These are phyloP conservation scores for Listronotus oregonensis DNA, from an alignment of 1,140 invertebrate genomes.

Conservation along the genomic window DNA sequence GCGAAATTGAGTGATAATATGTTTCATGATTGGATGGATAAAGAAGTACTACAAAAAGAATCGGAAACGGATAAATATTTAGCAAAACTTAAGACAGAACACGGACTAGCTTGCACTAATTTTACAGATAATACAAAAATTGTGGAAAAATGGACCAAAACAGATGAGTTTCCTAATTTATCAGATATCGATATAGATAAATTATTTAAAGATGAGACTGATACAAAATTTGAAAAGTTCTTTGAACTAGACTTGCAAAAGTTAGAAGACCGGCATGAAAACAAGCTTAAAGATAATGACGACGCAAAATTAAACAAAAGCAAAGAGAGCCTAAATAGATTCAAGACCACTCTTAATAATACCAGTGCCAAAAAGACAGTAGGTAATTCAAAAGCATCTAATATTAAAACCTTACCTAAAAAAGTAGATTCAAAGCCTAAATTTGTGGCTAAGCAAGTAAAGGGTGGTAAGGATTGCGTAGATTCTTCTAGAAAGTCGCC, in stretches of 20 bases:
- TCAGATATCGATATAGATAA: slow-evolving; percentile 42
- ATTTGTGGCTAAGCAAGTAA: slow-evolving; percentile 34
- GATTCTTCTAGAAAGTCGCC: slow-evolving; percentile 18
- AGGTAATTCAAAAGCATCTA: slow-evolving; percentile 26
- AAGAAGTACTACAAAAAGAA: slow-evolving; percentile 31
- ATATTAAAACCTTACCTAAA: slow-evolving; percentile 17
- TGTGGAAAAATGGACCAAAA: slow-evolving; percentile 34
- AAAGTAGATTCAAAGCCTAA: slow-evolving; percentile 31
- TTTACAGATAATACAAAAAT: slow-evolving; percentile 40
- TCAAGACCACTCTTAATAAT: neutral
- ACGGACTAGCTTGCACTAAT: slow-evolving; percentile 22
- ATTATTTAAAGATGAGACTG: slow-evolving; percentile 39
- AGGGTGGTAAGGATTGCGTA: slow-evolving; percentile 32
- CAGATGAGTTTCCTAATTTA: slow-evolving; percentile 37
- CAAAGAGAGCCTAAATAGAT: slow-evolving; percentile 1
- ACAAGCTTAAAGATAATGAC: neutral
- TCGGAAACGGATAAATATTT: slow-evolving; percentile 37
- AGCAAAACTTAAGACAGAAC: slow-evolving; percentile 36
- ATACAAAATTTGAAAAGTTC: slow-evolving; percentile 43
- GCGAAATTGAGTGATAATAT: neutral
- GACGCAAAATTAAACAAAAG: neutral
- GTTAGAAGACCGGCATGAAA: neutral
- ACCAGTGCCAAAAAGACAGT: neutral
- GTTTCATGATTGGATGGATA: slow-evolving; percentile 3
- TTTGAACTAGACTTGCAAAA: slow-evolving; percentile 23